These are phyloP conservation scores for Agrotis puta DNA, from an alignment of 2,888 invertebrate species.

Conservation along the genomic window DNA sequence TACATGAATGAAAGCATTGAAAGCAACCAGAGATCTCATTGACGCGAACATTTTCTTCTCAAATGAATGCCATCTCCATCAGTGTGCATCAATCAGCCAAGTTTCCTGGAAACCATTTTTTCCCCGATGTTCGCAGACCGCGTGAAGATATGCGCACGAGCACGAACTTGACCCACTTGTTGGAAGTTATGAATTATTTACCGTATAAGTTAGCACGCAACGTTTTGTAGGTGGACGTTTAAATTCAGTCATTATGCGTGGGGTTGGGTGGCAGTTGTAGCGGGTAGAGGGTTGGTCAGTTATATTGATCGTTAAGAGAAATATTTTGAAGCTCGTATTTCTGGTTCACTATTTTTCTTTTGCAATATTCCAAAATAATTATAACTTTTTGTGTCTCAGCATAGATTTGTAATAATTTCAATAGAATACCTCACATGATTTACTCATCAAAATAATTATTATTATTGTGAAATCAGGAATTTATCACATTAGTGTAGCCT, in stretches of 20 bases:
- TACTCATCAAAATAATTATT: too few relatives aligned
- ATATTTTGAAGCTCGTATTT: background rate
- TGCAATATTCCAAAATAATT: too few relatives aligned
- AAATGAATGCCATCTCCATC: conserved; percentile 33
- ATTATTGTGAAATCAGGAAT: too few relatives aligned
- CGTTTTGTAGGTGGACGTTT: conserved; percentile 62
- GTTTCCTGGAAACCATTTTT: conserved; percentile 59
- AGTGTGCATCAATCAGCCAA: conserved; percentile 40
- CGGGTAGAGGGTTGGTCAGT: conserved; percentile 13
- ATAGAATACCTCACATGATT: too few relatives aligned
- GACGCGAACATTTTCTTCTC: conserved; percentile 27
- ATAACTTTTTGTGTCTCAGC: too few relatives aligned
- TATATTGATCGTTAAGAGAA: background rate
- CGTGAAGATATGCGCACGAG: conserved; percentile 63
- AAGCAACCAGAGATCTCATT: conserved; percentile 17
- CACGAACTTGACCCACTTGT: conserved; percentile 85
- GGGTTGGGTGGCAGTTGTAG: conserved; percentile 18
- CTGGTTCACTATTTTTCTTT: background rate
- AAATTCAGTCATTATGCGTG: conserved; percentile 57
- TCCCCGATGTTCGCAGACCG: conserved; percentile 51
- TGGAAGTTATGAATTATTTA: conserved; percentile 80
- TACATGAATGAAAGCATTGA: conserved; percentile 31
- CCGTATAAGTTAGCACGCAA: conserved; percentile 67
- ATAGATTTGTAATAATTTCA: too few relatives aligned
- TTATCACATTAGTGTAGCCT: too few relatives aligned